Base-by-base conservation (phyloP, 2,113 vertebrate species). In the Saguinus midas region DNA sequence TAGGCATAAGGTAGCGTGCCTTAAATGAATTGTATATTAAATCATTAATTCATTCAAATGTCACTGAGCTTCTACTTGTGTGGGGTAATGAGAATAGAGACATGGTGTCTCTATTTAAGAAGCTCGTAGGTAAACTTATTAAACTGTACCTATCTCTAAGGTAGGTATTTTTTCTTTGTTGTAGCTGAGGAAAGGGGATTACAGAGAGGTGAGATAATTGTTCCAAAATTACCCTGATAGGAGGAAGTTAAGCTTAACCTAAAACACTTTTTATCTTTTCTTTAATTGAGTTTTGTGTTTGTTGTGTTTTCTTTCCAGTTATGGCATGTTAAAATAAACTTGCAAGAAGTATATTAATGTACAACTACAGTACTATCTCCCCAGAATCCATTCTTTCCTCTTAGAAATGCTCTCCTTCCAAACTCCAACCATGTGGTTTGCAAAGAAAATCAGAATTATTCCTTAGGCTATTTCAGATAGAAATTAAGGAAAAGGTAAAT, bases 161-260 rank as follows among this genome's bases (percentile, higher is more conserved):
- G 43, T 61, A 48, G 43, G 14, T 83, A 66, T n/a, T 86, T 32
- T 86, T 91, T 94, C 37, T 96, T 93, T n/a, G 12, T 82, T 82
- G 45, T n/a, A 86, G 12, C n/a, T 92, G 52, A 87, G 27, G 32
- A 40, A 76, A 88, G 11, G 18, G 13, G 18, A 9, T 5, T 78
- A 86, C 79, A 80, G n/a, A 83, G 66, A 94, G 23, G 27, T 83
- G 20, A 94, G 82, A 92, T 68, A 80, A 80, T 76, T 90, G 40
- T 9, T 68, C 27, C 16, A 52, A 55, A 95, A 81, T 89, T 78
- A 68, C 8, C 76, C 4, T 64, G 25, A 11, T 75, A 75, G 18
- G 86, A 64, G 57, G 61, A 37, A 55, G n/a, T 76, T 76, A 92
- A 55, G n/a, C 20, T 88, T 73, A 94, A 87, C 17, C 92, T 91